phyloP scores from a whole-genome alignment of 2,113 vertebrate genomes.

The Nothoprocta perdicaria region DNA sequence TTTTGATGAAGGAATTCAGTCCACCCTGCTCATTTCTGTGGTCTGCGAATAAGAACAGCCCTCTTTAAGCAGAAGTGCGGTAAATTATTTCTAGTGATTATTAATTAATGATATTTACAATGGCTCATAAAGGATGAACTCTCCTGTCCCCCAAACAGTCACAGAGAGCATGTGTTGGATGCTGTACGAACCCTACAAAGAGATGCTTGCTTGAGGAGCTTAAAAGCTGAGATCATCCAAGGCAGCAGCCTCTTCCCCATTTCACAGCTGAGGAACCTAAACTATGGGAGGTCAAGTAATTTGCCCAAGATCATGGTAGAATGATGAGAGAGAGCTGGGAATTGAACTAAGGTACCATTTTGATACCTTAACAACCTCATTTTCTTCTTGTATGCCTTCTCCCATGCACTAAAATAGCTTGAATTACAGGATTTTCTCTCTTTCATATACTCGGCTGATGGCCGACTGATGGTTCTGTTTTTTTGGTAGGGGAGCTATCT shows the following conservation, averaged over 20 bases:
- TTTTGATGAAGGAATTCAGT: constrained; percentile 39
- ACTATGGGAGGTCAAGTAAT: neutral
- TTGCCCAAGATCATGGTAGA: neutral
- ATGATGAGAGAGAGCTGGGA: neutral
- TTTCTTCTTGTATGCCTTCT: neutral
- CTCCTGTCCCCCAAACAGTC: neutral
- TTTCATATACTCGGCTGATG: neutral
- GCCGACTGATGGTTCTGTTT: neutral
- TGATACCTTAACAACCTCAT: neutral
- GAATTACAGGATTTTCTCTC: constrained; percentile 11
- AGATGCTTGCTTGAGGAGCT: neutral
- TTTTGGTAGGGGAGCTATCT: neutral
- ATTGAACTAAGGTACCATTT: neutral
- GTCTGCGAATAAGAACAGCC: neutral
- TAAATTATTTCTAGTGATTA: neutral
- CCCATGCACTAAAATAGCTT: neutral
- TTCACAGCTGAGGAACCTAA: neutral
- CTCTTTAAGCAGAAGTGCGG: neutral
- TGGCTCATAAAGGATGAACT: neutral
- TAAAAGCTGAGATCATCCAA: constrained; percentile 3
- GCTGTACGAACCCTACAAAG: neutral
- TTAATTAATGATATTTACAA: neutral
- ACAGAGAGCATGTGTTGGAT: neutral
- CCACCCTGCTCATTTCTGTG: constrained; percentile 7
- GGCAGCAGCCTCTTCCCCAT: neutral